Conservation (phyloP, 2,113 vertebrate species). For the Irena cyanogastra region DNA sequence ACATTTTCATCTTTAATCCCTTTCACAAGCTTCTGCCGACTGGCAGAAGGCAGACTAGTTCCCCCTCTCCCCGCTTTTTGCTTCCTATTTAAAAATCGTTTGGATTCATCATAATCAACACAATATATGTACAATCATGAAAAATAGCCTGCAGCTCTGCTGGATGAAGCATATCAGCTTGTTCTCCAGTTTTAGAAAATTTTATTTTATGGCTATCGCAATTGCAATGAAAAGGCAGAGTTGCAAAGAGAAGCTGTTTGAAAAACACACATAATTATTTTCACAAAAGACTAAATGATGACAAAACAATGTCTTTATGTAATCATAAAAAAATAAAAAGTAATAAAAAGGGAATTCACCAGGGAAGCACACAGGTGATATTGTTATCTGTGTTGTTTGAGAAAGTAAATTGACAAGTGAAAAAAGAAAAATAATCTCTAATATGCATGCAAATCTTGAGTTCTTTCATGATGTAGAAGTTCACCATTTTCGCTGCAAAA, state of each 20-base stretch:
- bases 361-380: not conserved
- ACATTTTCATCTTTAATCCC: not conserved
- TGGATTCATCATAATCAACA: constrained; percentile 60
- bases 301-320: constrained; percentile 24
- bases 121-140: constrained; percentile 51
- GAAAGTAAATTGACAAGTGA: not conserved
- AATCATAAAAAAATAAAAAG: not conserved
- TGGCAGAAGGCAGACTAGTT: not conserved
- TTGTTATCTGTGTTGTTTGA: not conserved
- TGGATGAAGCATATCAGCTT: constrained; percentile 40
- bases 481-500: not conserved
- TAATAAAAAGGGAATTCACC: not conserved
- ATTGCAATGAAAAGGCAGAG: not conserved
- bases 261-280: not conserved
- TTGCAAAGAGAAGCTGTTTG: not conserved
- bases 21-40: not conserved
- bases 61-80: not conserved
- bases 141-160: constrained; percentile 53
- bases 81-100: constrained; percentile 25
- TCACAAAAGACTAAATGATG: constrained; percentile 6
- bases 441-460: not conserved
- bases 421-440: constrained; percentile 1
- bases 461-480: not conserved
- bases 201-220: constrained; percentile 30
- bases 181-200: constrained; percentile 57